A percentile compares a stretch with the other conserved stretches of the same genome.
These are phyloP conservation scores for Peromyscus polionotus DNA, from an alignment of 2,113 vertebrate species.

Conservation along the genomic window DNA sequence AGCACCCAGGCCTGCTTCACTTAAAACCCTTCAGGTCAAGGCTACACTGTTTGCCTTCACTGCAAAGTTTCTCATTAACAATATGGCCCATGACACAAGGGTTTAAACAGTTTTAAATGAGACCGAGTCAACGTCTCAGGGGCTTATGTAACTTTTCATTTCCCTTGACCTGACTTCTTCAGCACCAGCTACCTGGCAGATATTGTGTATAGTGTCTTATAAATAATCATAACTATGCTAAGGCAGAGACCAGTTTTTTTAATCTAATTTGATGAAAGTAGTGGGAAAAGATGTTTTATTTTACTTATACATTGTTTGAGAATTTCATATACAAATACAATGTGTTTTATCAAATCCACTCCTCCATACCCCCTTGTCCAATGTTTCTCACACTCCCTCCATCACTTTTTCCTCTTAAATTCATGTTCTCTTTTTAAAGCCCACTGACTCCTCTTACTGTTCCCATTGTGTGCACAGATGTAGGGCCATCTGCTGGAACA, in stretches of 20 bases:
- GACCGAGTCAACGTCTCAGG: background rate
- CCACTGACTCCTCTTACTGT: background rate
- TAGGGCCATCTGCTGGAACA: background rate
- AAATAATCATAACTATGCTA: slow-evolving; percentile 1
- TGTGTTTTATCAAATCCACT: background rate
- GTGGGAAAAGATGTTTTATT: background rate
- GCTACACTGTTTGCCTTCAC: background rate
- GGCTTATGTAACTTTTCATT: background rate
- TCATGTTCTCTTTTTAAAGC: background rate
- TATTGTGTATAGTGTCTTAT: background rate
- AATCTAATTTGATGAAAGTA: background rate
- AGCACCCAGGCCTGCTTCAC: background rate
- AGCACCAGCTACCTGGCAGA: background rate
- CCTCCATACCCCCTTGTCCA: background rate
- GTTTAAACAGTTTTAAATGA: slow-evolving; percentile 16
- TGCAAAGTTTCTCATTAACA: slow-evolving; percentile 28
- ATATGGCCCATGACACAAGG: background rate
- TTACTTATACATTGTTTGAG: background rate
- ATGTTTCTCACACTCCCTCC: background rate
- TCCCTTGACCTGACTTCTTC: slow-evolving; percentile 38
- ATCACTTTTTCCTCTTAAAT: background rate
- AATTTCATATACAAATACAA: background rate
- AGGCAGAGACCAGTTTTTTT: background rate
- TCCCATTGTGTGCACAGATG: background rate
- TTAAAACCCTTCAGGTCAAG: slow-evolving; percentile 16